A percentile compares a stretch with the other conserved stretches of the same genome.
These are phyloP conservation scores for Pygocentrus nattereri DNA, from an alignment of 2,797 vertebrate genomes.

Conservation along the genomic window DNA sequence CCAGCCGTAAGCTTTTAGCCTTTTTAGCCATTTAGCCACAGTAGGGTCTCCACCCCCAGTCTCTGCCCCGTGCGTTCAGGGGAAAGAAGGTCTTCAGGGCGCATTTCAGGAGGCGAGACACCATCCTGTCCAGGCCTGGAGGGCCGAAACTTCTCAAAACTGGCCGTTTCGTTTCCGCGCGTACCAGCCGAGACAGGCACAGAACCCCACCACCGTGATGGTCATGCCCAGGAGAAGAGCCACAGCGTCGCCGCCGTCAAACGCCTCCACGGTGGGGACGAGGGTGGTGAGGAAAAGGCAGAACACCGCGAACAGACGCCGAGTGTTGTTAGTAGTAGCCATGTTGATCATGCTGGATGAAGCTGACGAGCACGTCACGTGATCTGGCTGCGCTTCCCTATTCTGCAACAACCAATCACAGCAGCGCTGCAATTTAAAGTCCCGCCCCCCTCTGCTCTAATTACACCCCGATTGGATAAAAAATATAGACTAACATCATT, in stretches of 20 bases:
- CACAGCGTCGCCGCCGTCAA: constrained; percentile 87
- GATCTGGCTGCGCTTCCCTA: constrained; percentile 71
- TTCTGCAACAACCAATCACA: constrained; percentile 68
- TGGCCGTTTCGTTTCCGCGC: constrained; percentile 85
- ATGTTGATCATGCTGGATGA: constrained; percentile 72
- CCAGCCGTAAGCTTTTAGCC: background rate
- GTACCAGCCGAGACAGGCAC: constrained; percentile 91
- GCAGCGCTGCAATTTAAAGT: background rate
- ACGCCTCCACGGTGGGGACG: constrained; percentile 82
- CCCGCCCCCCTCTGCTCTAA: background rate
- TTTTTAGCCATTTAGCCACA: background rate
- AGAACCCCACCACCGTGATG: constrained; percentile 84
- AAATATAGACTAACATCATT: too few species aligned
- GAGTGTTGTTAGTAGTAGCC: constrained; percentile 68
- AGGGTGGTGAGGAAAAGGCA: constrained; percentile 69
- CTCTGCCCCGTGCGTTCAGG: background rate
- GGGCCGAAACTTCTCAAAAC: constrained; percentile 69
- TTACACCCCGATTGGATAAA: background rate
- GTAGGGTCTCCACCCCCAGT: background rate
- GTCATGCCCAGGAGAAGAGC: constrained; percentile 86
- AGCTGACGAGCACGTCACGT: constrained; percentile 59
- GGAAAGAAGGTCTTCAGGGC: background rate
- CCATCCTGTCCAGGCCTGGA: constrained; percentile 44
- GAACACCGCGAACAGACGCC: constrained; percentile 56
- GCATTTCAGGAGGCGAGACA: constrained; percentile 1